Conservation (phyloP, 2,797 vertebrate species). For the Rhynchotus rufescens region DNA sequence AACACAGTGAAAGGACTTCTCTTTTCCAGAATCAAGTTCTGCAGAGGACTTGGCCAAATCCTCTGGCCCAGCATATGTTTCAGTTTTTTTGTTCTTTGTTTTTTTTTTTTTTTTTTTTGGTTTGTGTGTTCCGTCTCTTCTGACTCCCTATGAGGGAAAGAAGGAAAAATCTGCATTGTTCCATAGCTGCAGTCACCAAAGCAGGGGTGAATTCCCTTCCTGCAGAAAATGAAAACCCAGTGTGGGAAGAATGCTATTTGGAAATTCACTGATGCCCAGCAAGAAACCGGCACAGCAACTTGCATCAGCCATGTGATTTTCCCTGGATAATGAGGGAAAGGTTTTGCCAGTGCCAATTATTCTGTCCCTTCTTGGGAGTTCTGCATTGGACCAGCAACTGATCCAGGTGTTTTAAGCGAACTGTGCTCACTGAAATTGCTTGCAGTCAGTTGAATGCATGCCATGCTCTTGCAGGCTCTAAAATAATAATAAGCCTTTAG, state of each 20-base stretch:
- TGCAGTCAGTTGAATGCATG: neutral
- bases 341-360: neutral
- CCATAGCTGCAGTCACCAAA: neutral
- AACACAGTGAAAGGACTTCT: neutral
- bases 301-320: neutral
- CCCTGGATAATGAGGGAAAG: neutral
- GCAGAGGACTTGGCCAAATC: neutral
- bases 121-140: neutral
- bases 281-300: rapidly evolving
- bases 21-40: neutral
- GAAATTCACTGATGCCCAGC: neutral
- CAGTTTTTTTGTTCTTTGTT: too few relatives aligned
- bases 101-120: neutral
- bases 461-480: neutral
- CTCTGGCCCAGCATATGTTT: neutral
- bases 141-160: neutral
- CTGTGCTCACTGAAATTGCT: neutral
- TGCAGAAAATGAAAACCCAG: neutral
- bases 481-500: neutral
- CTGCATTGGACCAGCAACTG: neutral
- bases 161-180: neutral
- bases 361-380: neutral
- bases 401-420: neutral
- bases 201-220: neutral
- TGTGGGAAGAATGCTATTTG: neutral